Evolutionary conservation across 2,113 vertebrate species (phyloP), one percentile per base, ranked within the genome.

Genomic region (Mus spicilegus): DNA sequence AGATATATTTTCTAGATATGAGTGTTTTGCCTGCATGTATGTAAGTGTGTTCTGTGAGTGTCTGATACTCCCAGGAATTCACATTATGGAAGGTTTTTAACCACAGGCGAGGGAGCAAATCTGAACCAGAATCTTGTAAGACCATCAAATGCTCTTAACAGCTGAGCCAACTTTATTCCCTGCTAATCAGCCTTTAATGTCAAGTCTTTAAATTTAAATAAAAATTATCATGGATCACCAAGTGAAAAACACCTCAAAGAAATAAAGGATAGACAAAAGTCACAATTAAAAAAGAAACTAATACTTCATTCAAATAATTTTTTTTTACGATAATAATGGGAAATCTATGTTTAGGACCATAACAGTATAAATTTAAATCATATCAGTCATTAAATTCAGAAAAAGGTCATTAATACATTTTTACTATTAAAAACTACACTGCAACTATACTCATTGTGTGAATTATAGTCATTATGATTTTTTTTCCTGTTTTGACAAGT

Each of bases 401-500:
- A 84, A 94, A 81, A 94, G 14, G 78, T 36, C 1, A 87, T 81
- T 30, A 88, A 75, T 87, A 56, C 72, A 87, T 61, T 93, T 84
- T 49, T 72, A 28, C 42, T 95, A 95, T 95, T 84, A 63, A 51
- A 54, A 93, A 54, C 13, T 63, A 33, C 6, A 51, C 12, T 54
- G 0, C 67, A 80, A 89, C 97, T 93, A 97, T 96, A 97, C 97
- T 94, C 49, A 94, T 97, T 82, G 73, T 89, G 89, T 28, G 93
- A 42, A 86, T 95, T 98, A 95, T 93, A 96, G 75, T 97, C 67
- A 87, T 70, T 90, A 98, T 97, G 87, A 93, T 54, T 67, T 97
- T 67, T 98, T 98, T 98, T 98, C 67, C 87, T 97, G 28, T 92
- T 98, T 98, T 98, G 97, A 98, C 94, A 97, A 95, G 56, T 93